Percentiles rank a stretch among this genome's conserved stretches.
phyloP scores from a whole-genome alignment of 2,888 invertebrate species.

The Ichneumoninae sp. region DNA sequence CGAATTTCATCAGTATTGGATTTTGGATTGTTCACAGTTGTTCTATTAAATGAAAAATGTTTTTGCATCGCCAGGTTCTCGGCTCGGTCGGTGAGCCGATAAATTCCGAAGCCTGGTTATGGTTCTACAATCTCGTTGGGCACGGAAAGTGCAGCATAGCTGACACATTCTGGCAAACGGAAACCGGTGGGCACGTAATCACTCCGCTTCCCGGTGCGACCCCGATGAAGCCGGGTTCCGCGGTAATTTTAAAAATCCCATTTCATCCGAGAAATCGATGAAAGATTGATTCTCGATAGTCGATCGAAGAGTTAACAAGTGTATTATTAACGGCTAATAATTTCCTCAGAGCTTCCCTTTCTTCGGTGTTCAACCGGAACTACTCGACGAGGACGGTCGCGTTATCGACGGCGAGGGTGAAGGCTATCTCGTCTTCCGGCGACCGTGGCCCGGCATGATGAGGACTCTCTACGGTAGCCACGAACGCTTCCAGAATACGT shows the following conservation, averaged over 20 bases:
- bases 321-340: slow-evolving; percentile 20
- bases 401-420: slow-evolving; percentile 95
- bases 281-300: not conserved
- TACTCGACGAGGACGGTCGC: slow-evolving; percentile 95
- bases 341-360: slow-evolving; percentile 94
- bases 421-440: slow-evolving; percentile 96
- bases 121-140: slow-evolving; percentile 96
- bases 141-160: slow-evolving; percentile 94
- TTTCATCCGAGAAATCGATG: not conserved
- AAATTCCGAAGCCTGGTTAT: slow-evolving; percentile 98
- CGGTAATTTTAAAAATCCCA: slow-evolving; percentile 88
- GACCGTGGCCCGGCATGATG: slow-evolving; percentile 99
- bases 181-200: slow-evolving; percentile 98
- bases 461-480: slow-evolving; percentile 96
- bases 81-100: slow-evolving; percentile 99
- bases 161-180: slow-evolving; percentile 99
- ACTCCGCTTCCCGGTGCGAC: slow-evolving; percentile 98
- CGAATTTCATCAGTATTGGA: not conserved
- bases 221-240: slow-evolving; percentile 98
- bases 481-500: slow-evolving; percentile 94
- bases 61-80: slow-evolving; percentile 88
- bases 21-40: slow-evolving; percentile 60
- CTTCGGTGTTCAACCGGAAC: slow-evolving; percentile 96
- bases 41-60: not conserved
- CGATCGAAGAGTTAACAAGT: not conserved